Evolutionary conservation across 2,113 vertebrate species (phyloP).

Genomic region (Carettochelys insculpta): DNA sequence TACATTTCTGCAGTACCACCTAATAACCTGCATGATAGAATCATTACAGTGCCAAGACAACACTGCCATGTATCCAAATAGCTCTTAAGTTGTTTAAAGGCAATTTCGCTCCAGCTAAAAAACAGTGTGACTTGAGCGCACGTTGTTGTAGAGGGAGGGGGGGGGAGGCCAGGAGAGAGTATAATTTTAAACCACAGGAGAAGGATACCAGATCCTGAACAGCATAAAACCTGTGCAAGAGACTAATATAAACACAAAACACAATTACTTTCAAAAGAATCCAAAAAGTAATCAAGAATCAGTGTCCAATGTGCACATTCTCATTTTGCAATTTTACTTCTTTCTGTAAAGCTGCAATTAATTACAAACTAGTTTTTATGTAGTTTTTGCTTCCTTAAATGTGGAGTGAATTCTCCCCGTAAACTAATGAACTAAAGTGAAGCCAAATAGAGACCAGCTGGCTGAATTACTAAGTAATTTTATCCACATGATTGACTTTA

Average conservation of each 20-base stretch:
- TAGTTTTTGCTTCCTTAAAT: slow-evolving; percentile 78
- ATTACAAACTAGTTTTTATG: slow-evolving; percentile 80
- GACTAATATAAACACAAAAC: slow-evolving; percentile 47
- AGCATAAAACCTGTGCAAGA: slow-evolving; percentile 19
- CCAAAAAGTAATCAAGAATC: slow-evolving; percentile 56
- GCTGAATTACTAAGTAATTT: slow-evolving; percentile 93
- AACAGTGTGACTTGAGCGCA: slow-evolving; percentile 57
- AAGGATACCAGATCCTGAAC: not conserved
- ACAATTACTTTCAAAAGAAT: slow-evolving; percentile 52
- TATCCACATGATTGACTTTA: slow-evolving; percentile 97
- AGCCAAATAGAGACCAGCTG: slow-evolving; percentile 88
- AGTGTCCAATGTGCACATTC: slow-evolving; percentile 41
- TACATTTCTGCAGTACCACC: slow-evolving; percentile 46
- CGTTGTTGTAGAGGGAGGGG: not conserved
- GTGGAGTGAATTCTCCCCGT: slow-evolving; percentile 78
- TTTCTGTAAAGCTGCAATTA: slow-evolving; percentile 79
- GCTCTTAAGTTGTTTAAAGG: slow-evolving; percentile 46
- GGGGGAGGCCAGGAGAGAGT: slow-evolving; percentile 22
- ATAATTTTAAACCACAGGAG: not conserved
- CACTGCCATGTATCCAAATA: slow-evolving; percentile 44
- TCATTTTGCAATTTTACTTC: slow-evolving; percentile 68
- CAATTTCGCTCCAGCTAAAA: slow-evolving; percentile 16
- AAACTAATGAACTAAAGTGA: slow-evolving; percentile 84
- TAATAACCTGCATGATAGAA: slow-evolving; percentile 70
- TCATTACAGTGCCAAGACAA: slow-evolving; percentile 43